Evolutionary conservation across 1,140 invertebrate genomes (phyloP).

Genomic region (Triops cancriformis): DNA sequence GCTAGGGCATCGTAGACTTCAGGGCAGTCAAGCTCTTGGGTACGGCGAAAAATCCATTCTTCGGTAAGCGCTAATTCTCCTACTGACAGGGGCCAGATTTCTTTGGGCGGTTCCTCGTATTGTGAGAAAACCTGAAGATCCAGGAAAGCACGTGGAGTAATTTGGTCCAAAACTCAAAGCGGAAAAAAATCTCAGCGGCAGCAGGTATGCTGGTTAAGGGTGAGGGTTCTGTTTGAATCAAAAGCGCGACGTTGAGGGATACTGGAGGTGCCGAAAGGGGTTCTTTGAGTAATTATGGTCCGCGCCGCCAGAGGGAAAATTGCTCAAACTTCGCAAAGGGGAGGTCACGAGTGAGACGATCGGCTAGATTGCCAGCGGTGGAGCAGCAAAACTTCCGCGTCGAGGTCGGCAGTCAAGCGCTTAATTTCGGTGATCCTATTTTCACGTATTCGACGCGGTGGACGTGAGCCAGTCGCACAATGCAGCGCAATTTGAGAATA

Average conservation of each 20-base stretch:
- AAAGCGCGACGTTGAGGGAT: neutral
- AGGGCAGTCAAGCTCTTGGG: neutral
- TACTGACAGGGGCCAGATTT: neutral
- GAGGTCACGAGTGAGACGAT: no score
- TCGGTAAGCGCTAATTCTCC: neutral
- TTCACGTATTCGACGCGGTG: neutral
- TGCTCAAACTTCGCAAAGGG: no score
- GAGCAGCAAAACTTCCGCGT: no score
- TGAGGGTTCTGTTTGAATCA: neutral
- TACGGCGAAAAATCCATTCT: neutral
- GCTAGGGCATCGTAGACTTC: neutral
- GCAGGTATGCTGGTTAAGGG: neutral
- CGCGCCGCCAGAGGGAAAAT: no score
- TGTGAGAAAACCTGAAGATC: neutral
- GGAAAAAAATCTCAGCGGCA: neutral
- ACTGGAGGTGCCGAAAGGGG: no score
- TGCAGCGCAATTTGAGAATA: conserved; percentile 27
- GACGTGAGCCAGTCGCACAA: conserved; percentile 23
- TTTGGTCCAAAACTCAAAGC: neutral
- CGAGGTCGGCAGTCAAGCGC: no score
- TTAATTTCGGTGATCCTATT: no score
- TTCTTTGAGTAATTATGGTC: no score
- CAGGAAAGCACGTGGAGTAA: neutral
- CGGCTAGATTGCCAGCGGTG: no score
- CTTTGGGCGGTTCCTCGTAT: neutral